phyloP scores from a whole-genome alignment of 53 echinoderm and acorn worm species.

The Temnopleurus reevesii region DNA sequence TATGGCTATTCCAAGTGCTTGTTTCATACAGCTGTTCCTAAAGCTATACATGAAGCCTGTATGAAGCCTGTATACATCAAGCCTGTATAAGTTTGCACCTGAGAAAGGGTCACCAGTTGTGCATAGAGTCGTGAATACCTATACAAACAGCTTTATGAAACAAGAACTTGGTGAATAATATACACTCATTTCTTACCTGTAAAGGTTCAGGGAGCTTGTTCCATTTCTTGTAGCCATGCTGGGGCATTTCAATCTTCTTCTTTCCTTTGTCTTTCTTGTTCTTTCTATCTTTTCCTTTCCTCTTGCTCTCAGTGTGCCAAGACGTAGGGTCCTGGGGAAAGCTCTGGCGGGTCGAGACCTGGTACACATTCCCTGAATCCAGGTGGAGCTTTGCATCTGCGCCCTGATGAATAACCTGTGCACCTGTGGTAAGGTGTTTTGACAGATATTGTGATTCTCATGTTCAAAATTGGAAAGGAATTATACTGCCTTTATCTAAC shows the following conservation, averaged over 20 bases:
- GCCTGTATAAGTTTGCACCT: no score
- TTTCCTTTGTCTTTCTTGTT: conserved; percentile 34
- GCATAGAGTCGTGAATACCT: no score
- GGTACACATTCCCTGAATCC: conserved; percentile 90
- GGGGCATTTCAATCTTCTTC: conserved; percentile 52
- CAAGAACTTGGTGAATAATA: no score
- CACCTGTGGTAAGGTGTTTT: conserved; percentile 61
- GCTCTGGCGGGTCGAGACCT: conserved; percentile 68
- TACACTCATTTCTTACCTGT: conserved; percentile 74
- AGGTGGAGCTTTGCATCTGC: conserved; percentile 65
- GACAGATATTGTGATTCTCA: no score
- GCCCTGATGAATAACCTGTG: conserved; percentile 68
- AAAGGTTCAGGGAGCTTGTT: conserved; percentile 80
- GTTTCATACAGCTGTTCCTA: no score
- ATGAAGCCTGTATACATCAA: no score
- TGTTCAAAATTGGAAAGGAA: no score
- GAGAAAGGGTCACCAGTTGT: no score
- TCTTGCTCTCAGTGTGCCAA: conserved; percentile 68
- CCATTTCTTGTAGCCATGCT: conserved; percentile 88
- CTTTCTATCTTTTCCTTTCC: conserved; percentile 60
- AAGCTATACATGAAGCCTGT: no score
- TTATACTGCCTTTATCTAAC: no score
- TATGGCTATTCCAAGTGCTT: no score
- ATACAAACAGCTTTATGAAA: no score
- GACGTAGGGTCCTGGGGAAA: conserved; percentile 75